Evolutionary conservation across 2,797 vertebrate species (phyloP).

Genomic region (Calcarius lapponicus): DNA sequence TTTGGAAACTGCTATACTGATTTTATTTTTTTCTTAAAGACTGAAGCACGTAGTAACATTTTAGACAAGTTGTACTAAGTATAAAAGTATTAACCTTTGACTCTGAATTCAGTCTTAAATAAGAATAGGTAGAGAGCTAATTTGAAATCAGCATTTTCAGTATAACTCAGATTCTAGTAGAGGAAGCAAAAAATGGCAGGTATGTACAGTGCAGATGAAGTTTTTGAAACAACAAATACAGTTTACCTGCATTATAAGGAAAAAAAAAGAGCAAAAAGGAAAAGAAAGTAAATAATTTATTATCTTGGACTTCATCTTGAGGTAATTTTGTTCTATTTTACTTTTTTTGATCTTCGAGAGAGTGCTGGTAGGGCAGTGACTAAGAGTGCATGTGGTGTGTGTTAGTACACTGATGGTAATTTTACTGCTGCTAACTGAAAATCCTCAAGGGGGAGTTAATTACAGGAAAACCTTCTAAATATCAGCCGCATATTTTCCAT

Average conservation of each 20-base stretch:
- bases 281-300: not conserved
- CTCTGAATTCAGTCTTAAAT: not conserved
- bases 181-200: not conserved
- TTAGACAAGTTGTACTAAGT: not conserved
- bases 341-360: slow-evolving; percentile 63
- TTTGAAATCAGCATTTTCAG: not conserved
- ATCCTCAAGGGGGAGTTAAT: slow-evolving; percentile 99
- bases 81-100: not conserved
- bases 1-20: not conserved
- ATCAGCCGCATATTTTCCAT: slow-evolving; percentile 97
- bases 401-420: slow-evolving; percentile 99
- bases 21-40: not conserved
- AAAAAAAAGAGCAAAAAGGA: not conserved
- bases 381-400: slow-evolving; percentile 92
- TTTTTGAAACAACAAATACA: slow-evolving; percentile 21
- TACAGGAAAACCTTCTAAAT: slow-evolving; percentile 99
- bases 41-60: not conserved
- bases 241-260: slow-evolving; percentile 58
- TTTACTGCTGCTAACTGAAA: slow-evolving; percentile 98
- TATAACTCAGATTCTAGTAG: not conserved
- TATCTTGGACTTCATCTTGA: slow-evolving; percentile 71
- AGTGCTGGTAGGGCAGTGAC: slow-evolving; percentile 72
- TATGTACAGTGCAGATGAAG: not conserved
- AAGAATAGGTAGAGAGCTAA: not conserved
- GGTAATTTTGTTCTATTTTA: slow-evolving; percentile 71